A percentile compares a stretch with the other conserved stretches of the same genome.
Evolutionary conservation across 1,140 invertebrate genomes (phyloP).

Genomic region (Polypedilum pembai): DNA sequence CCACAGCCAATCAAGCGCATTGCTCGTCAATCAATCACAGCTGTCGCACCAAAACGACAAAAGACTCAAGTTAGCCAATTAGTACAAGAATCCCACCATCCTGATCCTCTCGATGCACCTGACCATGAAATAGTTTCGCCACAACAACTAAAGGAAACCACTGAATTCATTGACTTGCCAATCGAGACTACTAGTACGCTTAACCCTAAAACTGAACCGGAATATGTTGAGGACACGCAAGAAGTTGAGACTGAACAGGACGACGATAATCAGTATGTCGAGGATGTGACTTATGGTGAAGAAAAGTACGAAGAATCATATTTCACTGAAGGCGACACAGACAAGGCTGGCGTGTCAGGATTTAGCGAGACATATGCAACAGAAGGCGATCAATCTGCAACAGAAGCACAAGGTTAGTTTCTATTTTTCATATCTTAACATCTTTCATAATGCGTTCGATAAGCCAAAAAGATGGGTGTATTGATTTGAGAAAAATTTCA

Average conservation of each 20-base stretch:
- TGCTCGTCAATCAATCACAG: constrained; percentile 28
- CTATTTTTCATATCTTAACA: background rate
- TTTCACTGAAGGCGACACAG: constrained; percentile 43
- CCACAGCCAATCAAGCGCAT: constrained; percentile 29
- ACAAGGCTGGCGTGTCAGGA: constrained; percentile 33
- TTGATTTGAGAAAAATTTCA: background rate
- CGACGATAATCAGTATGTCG: constrained; percentile 39
- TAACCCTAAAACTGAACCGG: constrained; percentile 43
- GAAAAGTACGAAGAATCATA: constrained; percentile 43
- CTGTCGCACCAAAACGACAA: constrained; percentile 32
- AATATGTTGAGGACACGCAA: constrained; percentile 41
- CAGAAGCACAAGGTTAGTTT: constrained; percentile 44
- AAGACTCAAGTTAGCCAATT: constrained; percentile 31
- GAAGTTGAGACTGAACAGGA: constrained; percentile 40
- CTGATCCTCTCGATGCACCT: constrained; percentile 33
- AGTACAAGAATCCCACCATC: background rate
- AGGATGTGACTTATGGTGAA: constrained; percentile 43
- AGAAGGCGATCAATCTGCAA: constrained; percentile 39
- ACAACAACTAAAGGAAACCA: constrained; percentile 8
- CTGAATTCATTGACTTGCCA: constrained; percentile 41
- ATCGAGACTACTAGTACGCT: constrained; percentile 37
- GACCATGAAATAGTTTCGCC: constrained; percentile 32
- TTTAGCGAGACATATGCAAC: constrained; percentile 29
- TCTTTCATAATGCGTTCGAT: background rate
- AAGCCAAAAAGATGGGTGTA: background rate